These are phyloP conservation scores for Irena cyanogastra DNA, from an alignment of 2,113 vertebrate species.

Conservation along the genomic window DNA sequence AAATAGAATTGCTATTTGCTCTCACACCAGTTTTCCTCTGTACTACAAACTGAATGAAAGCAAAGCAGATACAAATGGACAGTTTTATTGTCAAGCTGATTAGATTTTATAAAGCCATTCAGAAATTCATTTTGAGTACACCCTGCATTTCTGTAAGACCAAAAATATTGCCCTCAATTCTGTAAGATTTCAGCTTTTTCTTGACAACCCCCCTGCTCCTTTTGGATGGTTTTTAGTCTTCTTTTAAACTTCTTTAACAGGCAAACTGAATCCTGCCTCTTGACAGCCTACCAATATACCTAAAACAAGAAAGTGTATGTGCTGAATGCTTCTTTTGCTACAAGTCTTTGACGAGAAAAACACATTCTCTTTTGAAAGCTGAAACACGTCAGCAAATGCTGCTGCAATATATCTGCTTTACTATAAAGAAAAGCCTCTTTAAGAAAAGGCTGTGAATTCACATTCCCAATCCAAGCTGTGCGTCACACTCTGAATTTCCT, in stretches of 20 bases:
- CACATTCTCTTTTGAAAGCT: neutral
- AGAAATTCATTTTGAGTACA: neutral
- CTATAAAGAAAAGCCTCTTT: neutral
- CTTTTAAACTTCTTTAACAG: neutral
- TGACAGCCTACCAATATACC: neutral
- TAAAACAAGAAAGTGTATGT: neutral
- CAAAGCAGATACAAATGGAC: neutral
- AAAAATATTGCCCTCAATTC: neutral
- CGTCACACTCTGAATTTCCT: neutral
- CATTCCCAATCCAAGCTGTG: neutral
- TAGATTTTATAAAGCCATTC: neutral
- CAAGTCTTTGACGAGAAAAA: constrained; percentile 5
- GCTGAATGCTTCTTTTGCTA: neutral
- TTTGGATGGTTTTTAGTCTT: neutral
- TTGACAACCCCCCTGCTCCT: neutral
- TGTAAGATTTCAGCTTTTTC: neutral
- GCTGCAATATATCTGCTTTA: neutral
- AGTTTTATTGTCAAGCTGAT: neutral
- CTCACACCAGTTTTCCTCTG: neutral
- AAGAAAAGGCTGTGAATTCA: neutral
- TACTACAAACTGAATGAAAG: neutral
- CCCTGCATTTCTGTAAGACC: neutral
- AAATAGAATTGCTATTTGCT: neutral
- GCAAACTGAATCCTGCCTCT: neutral
- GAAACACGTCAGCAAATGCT: neutral